Conservation (phyloP, 1,140 invertebrate species). For the Akabosia matsudoensis region DNA sequence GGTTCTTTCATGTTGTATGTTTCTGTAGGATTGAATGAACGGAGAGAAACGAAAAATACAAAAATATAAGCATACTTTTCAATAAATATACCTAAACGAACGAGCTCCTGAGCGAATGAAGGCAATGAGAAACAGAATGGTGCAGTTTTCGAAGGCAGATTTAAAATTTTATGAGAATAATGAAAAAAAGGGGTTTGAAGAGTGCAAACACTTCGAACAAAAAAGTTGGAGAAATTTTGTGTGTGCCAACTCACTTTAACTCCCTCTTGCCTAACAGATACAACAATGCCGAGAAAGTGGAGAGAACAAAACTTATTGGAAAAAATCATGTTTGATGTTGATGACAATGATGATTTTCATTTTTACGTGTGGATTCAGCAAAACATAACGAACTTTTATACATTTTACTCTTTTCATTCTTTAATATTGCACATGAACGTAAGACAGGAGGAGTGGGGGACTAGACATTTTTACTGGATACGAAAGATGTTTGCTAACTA, state of each 20-base stretch:
- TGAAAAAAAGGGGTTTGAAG: too few relatives aligned
- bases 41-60: too few relatives aligned
- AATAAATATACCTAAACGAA: too few relatives aligned
- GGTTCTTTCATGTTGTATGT: too few relatives aligned
- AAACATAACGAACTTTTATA: constrained; percentile 3
- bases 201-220: too few relatives aligned
- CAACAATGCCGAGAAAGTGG: neutral
- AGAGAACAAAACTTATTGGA: neutral
- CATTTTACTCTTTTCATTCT: neutral
- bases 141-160: too few relatives aligned
- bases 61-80: too few relatives aligned
- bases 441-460: neutral
- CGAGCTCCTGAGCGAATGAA: too few relatives aligned
- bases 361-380: neutral
- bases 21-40: too few relatives aligned
- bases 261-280: too few relatives aligned
- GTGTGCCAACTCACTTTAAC: neutral
- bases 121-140: too few relatives aligned
- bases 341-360: neutral
- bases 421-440: neutral
- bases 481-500: neutral
- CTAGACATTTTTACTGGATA: neutral
- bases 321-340: neutral
- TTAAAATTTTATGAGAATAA: too few relatives aligned
- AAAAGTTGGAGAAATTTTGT: neutral